A percentile compares a stretch with the other conserved stretches of the same genome.
Evolutionary conservation across 2,113 vertebrate species (phyloP).

Genomic region (Boulengeromyrus knoepffleri): DNA sequence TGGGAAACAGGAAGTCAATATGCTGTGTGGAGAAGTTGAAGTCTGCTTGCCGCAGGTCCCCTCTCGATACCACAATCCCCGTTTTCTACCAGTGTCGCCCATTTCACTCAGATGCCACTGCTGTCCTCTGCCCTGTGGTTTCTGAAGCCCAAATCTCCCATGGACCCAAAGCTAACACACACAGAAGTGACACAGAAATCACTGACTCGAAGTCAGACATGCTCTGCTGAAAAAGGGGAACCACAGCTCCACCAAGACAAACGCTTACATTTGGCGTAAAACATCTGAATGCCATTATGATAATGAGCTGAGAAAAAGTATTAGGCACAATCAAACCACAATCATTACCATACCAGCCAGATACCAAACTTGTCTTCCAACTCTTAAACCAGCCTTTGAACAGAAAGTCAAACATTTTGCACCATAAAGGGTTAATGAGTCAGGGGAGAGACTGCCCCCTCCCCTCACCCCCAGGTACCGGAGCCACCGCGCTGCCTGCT

Average conservation of each 20-base stretch:
- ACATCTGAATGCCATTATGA: background rate
- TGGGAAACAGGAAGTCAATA: background rate
- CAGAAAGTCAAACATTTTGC: background rate
- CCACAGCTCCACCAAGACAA: background rate
- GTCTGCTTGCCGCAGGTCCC: background rate
- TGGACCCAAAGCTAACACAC: background rate
- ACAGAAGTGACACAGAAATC: background rate
- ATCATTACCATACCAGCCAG: background rate
- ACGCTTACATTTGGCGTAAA: background rate
- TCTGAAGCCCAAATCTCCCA: background rate
- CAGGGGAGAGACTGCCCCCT: constrained; percentile 35
- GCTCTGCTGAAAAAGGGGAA: constrained; percentile 1
- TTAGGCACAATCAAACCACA: background rate
- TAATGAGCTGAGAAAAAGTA: background rate
- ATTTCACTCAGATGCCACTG: background rate
- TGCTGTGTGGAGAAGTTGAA: background rate
- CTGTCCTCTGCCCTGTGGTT: background rate
- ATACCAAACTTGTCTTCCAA: background rate
- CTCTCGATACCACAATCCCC: background rate
- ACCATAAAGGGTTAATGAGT: constrained; percentile 22
- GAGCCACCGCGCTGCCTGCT: constrained; percentile 42
- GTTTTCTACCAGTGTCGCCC: background rate
- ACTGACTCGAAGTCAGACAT: background rate
- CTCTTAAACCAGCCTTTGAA: background rate
- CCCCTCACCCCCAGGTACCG: constrained; percentile 31